These are phyloP conservation scores for Tragelaphus strepsiceros DNA, from an alignment of 2,113 vertebrate genomes.

Conservation along the genomic window DNA sequence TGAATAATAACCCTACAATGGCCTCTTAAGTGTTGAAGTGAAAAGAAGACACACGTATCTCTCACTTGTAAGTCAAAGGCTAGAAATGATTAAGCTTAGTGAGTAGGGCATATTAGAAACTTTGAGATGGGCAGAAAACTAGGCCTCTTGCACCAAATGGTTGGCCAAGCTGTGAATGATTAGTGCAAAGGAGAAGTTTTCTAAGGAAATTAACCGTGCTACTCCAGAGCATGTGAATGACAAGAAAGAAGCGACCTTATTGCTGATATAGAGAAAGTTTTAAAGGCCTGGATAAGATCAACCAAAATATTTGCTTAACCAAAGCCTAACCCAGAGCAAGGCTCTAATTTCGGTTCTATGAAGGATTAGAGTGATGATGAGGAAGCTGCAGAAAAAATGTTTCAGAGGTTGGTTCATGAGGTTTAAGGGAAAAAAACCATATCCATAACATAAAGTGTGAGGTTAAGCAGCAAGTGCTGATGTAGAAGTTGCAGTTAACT, in stretches of 20 bases:
- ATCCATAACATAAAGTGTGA: neutral
- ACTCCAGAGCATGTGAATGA: neutral
- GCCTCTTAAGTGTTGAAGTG: neutral
- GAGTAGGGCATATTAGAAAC: neutral
- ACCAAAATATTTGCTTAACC: neutral
- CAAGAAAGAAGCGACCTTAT: neutral
- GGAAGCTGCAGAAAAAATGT: neutral
- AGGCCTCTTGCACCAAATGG: neutral
- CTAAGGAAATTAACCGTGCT: neutral
- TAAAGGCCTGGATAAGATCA: neutral
- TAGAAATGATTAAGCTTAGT: neutral
- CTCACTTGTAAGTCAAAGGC: neutral
- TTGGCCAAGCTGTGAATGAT: neutral
- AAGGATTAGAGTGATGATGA: neutral
- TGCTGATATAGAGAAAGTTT: neutral
- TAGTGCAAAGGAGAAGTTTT: neutral
- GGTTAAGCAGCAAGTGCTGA: neutral
- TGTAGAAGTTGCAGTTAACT: neutral
- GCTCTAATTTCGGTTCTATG: neutral
- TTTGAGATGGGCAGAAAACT: neutral
- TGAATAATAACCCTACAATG: neutral
- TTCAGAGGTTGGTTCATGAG: neutral
- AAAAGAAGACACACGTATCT: neutral
- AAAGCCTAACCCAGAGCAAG: neutral
- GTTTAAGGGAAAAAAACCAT: neutral